Conservation (phyloP, 2,888 invertebrate genomes). For the Drosophila kambysellisi region DNA sequence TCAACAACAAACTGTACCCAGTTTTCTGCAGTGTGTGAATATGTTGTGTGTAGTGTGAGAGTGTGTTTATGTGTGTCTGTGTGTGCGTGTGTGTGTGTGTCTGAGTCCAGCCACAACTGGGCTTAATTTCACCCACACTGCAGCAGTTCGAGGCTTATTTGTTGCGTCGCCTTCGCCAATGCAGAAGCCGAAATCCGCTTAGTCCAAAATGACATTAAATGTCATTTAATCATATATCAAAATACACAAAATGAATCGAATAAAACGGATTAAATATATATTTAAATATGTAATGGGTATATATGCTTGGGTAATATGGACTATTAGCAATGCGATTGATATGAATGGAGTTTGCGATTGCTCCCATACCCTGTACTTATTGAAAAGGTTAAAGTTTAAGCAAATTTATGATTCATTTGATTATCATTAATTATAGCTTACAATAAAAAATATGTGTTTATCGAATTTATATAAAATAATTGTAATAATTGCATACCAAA, state of each 20-base stretch:
- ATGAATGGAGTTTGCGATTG: background rate
- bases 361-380: background rate
- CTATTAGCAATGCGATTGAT: background rate
- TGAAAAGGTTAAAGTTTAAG: background rate
- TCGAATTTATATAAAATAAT: background rate
- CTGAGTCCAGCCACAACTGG: background rate
- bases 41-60: background rate
- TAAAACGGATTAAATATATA: constrained; percentile 36
- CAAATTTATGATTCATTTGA: background rate
- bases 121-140: background rate
- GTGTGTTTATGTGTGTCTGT: background rate
- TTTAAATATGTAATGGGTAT: constrained; percentile 9
- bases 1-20: background rate
- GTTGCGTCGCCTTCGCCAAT: constrained; percentile 6
- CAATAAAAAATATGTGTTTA: background rate
- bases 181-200: constrained; percentile 42
- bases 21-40: background rate
- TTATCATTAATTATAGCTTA: background rate
- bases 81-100: background rate
- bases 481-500: background rate
- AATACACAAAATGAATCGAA: constrained; percentile 25
- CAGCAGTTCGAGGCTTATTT: constrained; percentile 29
- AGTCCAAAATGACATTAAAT: constrained; percentile 46
- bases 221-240: constrained; percentile 35
- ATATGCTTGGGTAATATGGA: background rate